Evolutionary conservation across 2,113 vertebrate genomes (phyloP), one percentile per base, ranked within the genome.

Genomic region (Ellobius talpinus): DNA sequence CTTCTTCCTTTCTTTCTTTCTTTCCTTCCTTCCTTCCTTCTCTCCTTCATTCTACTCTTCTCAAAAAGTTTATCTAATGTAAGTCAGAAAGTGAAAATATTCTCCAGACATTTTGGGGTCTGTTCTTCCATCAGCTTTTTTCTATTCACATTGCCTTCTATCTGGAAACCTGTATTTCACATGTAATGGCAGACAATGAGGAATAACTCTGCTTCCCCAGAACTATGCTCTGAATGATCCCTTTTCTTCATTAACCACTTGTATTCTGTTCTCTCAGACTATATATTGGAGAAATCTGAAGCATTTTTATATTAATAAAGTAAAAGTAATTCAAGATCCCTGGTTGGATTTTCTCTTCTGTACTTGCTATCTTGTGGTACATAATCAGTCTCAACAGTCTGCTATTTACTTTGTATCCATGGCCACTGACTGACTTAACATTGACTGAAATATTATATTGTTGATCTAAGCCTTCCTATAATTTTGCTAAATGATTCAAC

Each of bases 381-480:
- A 74, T 73, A 81, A 42, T 94, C 70, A 92, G 88, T 96, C 73
- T 84, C 61, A 87, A 47, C 7, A 58, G 47, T 58, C 42, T 93
- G 42, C 50, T 89, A 50, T 93, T 95, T 93, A 52, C 39, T 82
- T 81, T 73, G 66, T 26, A 21, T 82, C 66, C 92, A 39, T 73
- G 79, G 72, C 66, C 81, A 87, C 93, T 97, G 79, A 93, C 70
- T 95, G 92, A 97, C 26, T 5, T 82, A 65, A 8, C 94, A 82
- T 77, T 90, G 95, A 94, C 72, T 94, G 77, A 70, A 87, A 93
- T 24, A 1, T 85, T 66, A 63, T 91, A 88, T 78, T 88, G 88
- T 96, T 93, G 76, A 72, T 87, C 50, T 31, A 95, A 84, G 76
- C 39, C 33, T 92, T 97, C 96, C 90, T 90, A 61, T 81, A 61